Base-by-base conservation (phyloP, 2,888 invertebrate species). In the Leptinotarsa tumamoca region DNA sequence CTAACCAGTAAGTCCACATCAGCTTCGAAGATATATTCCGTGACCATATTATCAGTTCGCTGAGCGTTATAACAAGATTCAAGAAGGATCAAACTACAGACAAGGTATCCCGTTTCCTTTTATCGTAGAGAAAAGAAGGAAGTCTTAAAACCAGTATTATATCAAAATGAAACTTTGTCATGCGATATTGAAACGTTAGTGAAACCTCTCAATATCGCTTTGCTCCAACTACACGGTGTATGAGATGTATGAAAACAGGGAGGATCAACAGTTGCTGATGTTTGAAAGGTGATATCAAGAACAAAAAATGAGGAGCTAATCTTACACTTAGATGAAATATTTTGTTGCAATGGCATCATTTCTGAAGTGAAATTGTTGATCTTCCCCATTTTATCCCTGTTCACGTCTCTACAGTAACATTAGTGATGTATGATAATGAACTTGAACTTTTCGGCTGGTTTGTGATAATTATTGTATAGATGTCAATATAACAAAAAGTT, bases 391-490 rank as follows among this genome's bases (percentile, higher is more conserved):
- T 18, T 54, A 54, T 13, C 7, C 33, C 33, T 10, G 33, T 10
- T 43, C n/a, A 4, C 18, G 18, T 54, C 54, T 18, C 10, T 18
- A 23, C 58, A 58, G 58, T 58, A 4, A 23, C 58, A 15, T 58
- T 23, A 58, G 21, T 58, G 27, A 27, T 58, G 58, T 23, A 58
- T 4, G 21, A 14, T 21, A 21, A 58, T 58, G 21, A 18, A 54
- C 18, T 54, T 13, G 13, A 58, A 21, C 13, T 58, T 58, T 58
- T 23, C 5, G 23, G 14, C 58, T 58, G 58, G 23, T 58, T 52
- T 58, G 58, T 58, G 58, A 58, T 58, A 58, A 58, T 58, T 58
- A 58, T 58, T 58, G 58, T 58, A 58, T 58, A 58, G 58, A 58
- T 58, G 58, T 58, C 58, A 58, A 58, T 27, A 58, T 58, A 58